Percentiles rank a stretch among this genome's conserved stretches.
Evolutionary conservation across 1,140 invertebrate species (phyloP).

Genomic region (Pseudomyrmex concolor): DNA sequence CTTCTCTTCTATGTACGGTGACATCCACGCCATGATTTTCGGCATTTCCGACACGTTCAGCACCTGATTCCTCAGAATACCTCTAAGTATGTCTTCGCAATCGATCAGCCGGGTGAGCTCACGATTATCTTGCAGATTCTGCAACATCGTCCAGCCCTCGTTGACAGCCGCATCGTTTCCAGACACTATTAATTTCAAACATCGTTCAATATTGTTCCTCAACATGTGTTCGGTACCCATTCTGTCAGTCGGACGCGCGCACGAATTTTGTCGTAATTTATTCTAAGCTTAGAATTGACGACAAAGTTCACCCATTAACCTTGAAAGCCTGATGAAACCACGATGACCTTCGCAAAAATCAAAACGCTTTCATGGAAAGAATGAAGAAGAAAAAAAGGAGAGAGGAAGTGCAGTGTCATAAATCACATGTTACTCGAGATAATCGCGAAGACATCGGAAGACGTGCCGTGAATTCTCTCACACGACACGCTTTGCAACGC

Average conservation of each 20-base stretch:
- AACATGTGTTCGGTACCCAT: slow-evolving; percentile 63
- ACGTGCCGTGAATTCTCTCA: too few relatives aligned
- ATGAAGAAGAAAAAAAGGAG: slow-evolving; percentile 49
- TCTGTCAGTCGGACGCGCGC: background rate
- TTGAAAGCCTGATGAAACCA: slow-evolving; percentile 50
- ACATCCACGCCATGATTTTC: slow-evolving; percentile 73
- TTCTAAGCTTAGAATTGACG: slow-evolving; percentile 16
- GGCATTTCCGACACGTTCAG: slow-evolving; percentile 73
- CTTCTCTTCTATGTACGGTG: slow-evolving; percentile 66
- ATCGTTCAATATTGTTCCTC: slow-evolving; percentile 52
- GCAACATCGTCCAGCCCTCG: slow-evolving; percentile 72
- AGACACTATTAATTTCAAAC: slow-evolving; percentile 67
- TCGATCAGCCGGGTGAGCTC: slow-evolving; percentile 30
- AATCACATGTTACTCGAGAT: slow-evolving; percentile 25
- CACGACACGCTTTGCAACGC: too few relatives aligned
- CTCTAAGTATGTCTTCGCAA: slow-evolving; percentile 45
- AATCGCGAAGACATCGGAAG: background rate
- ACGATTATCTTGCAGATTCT: slow-evolving; percentile 63
- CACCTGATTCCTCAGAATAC: slow-evolving; percentile 58
- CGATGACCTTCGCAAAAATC: slow-evolving; percentile 69
- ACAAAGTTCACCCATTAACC: slow-evolving; percentile 61
- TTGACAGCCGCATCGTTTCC: slow-evolving; percentile 64
- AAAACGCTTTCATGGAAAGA: slow-evolving; percentile 61
- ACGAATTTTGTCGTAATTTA: background rate
- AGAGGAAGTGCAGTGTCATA: slow-evolving; percentile 17